Evolutionary conservation across 2,888 invertebrate genomes (phyloP).

Genomic region (Synanthedon tipuliformis): DNA sequence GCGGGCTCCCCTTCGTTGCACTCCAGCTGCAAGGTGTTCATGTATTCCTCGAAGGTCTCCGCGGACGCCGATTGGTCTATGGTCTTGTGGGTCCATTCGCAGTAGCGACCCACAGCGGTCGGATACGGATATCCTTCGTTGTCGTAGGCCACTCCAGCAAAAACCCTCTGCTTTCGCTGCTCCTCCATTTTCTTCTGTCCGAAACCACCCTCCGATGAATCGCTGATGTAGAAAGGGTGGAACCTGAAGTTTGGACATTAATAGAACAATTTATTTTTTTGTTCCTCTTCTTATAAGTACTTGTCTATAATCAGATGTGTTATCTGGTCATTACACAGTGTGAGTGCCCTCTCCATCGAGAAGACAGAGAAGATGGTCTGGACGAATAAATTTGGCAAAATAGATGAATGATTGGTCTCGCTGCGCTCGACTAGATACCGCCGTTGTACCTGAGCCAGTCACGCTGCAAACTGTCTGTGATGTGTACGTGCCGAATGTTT

Average conservation of each 20-base stretch:
- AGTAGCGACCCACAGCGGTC: conserved; percentile 87
- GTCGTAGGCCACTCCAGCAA: conserved; percentile 84
- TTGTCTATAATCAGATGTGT: no score
- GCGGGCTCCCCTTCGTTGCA: conserved; percentile 84
- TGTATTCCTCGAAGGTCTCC: conserved; percentile 82
- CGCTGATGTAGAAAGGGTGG: conserved; percentile 93
- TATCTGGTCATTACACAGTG: no score
- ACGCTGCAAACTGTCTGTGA: no score
- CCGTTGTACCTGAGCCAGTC: no score
- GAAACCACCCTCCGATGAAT: conserved; percentile 86
- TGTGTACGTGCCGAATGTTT: no score
- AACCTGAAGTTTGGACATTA: conserved; percentile 64
- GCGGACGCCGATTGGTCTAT: conserved; percentile 78
- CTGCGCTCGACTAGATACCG: no score
- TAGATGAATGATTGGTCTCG: no score
- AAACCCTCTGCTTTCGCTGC: conserved; percentile 78
- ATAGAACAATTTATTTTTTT: no score
- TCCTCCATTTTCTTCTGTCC: conserved; percentile 81
- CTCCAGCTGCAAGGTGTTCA: conserved; percentile 78
- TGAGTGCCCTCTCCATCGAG: no score
- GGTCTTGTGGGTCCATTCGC: conserved; percentile 87
- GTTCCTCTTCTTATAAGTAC: no score
- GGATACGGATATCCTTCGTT: conserved; percentile 82
- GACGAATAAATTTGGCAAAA: no score
- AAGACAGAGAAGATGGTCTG: no score